phyloP scores from a whole-genome alignment of 2,113 vertebrate species.

The Megaptera novaeangliae region DNA sequence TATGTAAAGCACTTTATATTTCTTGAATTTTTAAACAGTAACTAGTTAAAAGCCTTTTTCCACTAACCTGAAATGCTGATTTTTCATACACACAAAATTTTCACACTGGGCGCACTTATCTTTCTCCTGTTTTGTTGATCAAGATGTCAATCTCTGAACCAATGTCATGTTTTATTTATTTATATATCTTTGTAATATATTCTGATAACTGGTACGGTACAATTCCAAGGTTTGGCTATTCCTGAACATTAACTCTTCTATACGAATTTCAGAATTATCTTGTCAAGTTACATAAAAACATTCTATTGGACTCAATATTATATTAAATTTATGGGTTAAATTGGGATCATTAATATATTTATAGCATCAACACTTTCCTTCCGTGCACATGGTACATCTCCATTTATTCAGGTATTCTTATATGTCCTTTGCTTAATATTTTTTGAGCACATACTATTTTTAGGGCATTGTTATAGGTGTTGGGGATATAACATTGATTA shows the following conservation, averaged over 20 bases:
- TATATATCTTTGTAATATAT: not conserved
- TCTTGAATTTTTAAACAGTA: not conserved
- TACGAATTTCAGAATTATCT: slow-evolving; percentile 14
- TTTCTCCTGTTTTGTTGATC: not conserved
- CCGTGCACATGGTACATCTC: not conserved
- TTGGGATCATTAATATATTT: not conserved
- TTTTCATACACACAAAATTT: not conserved
- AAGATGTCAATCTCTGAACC: not conserved
- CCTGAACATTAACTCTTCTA: not conserved
- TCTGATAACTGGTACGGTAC: not conserved
- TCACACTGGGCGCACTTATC: not conserved
- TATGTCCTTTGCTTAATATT: not conserved
- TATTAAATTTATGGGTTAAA: not conserved
- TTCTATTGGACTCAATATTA: not conserved
- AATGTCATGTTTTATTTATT: not conserved
- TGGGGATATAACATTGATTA: not conserved
- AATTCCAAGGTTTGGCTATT: not conserved
- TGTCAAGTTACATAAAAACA: not conserved
- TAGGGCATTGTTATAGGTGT: not conserved
- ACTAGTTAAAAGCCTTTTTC: not conserved
- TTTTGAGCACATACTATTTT: not conserved
- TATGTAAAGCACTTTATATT: not conserved
- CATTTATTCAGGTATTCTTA: not conserved
- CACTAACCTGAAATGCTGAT: not conserved
- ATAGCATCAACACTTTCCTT: not conserved